phyloP scores from a whole-genome alignment of 2,113 vertebrate species.

The Columbina picui region DNA sequence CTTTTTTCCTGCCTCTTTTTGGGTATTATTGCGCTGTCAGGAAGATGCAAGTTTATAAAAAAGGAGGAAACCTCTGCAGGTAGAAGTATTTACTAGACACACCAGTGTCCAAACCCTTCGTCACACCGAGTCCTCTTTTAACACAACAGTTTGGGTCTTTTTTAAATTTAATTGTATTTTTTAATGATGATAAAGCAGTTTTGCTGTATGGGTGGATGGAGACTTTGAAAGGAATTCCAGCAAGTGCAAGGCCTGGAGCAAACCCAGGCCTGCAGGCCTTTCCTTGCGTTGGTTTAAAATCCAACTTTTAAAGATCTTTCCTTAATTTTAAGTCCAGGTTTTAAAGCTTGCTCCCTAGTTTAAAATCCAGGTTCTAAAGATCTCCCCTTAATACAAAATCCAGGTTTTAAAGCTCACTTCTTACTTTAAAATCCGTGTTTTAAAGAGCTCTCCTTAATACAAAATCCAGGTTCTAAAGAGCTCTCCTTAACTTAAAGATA shows the following conservation, averaged over 20 bases:
- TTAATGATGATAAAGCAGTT: background rate
- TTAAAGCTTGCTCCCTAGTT: no score
- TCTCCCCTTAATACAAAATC: no score
- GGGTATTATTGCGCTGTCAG: background rate
- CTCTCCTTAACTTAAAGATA: no score
- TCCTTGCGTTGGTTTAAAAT: background rate
- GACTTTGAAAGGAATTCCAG: background rate
- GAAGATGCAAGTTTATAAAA: background rate
- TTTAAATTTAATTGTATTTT: background rate
- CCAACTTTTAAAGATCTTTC: no score
- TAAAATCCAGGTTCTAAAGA: no score
- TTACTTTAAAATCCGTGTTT: no score
- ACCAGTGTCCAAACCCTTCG: background rate
- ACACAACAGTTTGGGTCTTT: background rate
- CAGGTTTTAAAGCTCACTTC: no score
- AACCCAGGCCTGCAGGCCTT: background rate
- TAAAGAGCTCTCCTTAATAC: no score
- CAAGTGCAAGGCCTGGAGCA: background rate
- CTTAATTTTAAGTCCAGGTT: no score
- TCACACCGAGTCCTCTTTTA: background rate
- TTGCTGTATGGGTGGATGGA: background rate
- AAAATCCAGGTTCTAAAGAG: no score
- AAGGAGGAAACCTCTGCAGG: background rate
- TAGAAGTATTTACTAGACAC: background rate
- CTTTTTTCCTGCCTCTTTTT: background rate